phyloP scores from a whole-genome alignment of 2,113 vertebrate species.

The Sylvilagus bachmani region DNA sequence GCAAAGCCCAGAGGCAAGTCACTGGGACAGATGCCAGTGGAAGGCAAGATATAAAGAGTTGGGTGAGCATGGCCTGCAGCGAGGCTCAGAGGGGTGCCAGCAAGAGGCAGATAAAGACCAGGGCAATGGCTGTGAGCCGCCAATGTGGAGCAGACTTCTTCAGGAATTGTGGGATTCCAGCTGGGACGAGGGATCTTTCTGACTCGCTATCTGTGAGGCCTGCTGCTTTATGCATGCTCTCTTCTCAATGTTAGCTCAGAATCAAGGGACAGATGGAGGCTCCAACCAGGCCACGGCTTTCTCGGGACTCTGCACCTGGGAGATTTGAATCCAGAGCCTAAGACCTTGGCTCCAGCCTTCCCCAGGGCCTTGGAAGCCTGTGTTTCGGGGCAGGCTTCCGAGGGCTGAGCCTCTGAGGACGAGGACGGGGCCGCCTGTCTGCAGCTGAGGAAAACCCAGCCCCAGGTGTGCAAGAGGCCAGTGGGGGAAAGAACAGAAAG shows the following conservation, averaged over 20 bases:
- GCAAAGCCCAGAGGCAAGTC: slow-evolving; percentile 61
- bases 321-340: background rate
- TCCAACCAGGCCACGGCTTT: background rate
- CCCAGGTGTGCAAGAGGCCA: slow-evolving; percentile 57
- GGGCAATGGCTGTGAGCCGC: background rate
- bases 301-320: background rate
- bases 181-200: background rate
- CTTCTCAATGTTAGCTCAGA: background rate
- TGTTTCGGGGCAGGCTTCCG: background rate
- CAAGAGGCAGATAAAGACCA: too few species aligned
- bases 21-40: slow-evolving; percentile 57
- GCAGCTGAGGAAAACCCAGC: background rate
- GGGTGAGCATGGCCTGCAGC: background rate
- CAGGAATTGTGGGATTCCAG: background rate
- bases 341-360: background rate
- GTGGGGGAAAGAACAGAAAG: slow-evolving; percentile 70
- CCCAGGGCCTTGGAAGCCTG: background rate
- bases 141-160: background rate
- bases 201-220: background rate
- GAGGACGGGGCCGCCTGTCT: background rate
- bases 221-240: background rate
- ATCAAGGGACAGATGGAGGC: background rate
- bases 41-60: slow-evolving; percentile 26
- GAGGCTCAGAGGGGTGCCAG: background rate
- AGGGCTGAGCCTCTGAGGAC: background rate